Evolutionary conservation across 2,888 invertebrate species (phyloP), one percentile per base, ranked within the genome.

Genomic region (Callimorpha dominula): DNA sequence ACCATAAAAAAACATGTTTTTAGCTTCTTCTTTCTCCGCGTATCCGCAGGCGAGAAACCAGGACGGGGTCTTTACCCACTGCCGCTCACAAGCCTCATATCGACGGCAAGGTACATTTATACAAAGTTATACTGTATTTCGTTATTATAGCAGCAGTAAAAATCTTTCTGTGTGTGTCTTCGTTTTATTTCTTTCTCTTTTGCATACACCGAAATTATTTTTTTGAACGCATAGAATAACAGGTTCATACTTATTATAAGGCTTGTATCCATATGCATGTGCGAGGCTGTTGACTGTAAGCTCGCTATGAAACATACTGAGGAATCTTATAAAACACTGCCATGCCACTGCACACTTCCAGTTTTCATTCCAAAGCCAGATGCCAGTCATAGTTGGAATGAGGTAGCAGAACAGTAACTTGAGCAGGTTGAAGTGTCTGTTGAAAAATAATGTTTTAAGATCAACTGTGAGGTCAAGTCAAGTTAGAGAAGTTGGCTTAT

Each of bases 231-330:
- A 14, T 12, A n/a, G 43, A 20, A n/a, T 11, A 68, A 49, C 43
- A 40, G 0, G 20, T 66, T 40, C 74, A 43, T 87, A 96, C 95
- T 93, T 95, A 78, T 95, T 95, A 78, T 94, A 95, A 70, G 95
- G 94, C 69, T 88, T 94, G 75, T 95, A 94, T 82, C 97, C 97
- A 91, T 97, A 97, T 52, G 97, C 93, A 91, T 98, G 98, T 5
- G 98, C 98, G 0, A 97, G 97, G 78, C 98, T 98, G 89, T 98
- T 98, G 43, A 99, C 98, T 6, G 97, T 96, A 96, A 99, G 98
- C 62, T 99, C 99, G 85, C 97, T 97, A 90, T 99, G 98, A 83
- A 99, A 96, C 72, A 97, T 97, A 80, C 97, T 93, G 14, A 97
- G 96, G 90, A 98, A 99, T 63, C 99, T 97, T 64, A 98, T 94